These are phyloP conservation scores for Camponotus pennsylvanicus DNA, from an alignment of 1,140 invertebrate genomes.

Conservation along the genomic window DNA sequence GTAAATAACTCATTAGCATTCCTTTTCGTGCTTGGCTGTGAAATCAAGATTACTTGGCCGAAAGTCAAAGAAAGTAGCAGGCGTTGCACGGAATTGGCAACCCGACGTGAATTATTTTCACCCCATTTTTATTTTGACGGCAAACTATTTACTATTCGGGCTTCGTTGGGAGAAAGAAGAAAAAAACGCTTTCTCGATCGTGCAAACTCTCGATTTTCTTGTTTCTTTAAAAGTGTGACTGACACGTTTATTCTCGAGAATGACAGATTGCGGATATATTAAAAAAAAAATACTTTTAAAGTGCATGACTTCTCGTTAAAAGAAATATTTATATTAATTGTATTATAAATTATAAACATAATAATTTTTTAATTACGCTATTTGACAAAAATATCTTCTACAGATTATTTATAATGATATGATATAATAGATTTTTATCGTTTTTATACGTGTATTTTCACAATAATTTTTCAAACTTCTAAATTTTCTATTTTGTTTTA, in stretches of 20 bases:
- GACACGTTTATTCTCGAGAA: conserved; percentile 22
- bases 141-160: conserved; percentile 56
- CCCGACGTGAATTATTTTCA: conserved; percentile 65
- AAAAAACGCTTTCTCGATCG: conserved; percentile 45
- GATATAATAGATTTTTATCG: neutral
- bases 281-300: conserved; percentile 12
- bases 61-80: conserved; percentile 62
- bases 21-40: conserved; percentile 64
- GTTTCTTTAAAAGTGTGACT: conserved; percentile 39
- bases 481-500: neutral
- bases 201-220: conserved; percentile 52
- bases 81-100: conserved; percentile 35
- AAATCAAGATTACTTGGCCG: conserved; percentile 69
- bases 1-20: conserved; percentile 68
- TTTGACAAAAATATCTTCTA: neutral
- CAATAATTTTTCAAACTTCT: neutral
- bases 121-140: conserved; percentile 39
- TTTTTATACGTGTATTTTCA: neutral
- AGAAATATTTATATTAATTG: neutral
- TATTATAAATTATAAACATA: neutral
- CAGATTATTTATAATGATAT: neutral
- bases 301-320: neutral
- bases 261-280: neutral
- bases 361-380: neutral
- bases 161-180: conserved; percentile 61